Evolutionary conservation across 2,113 vertebrate species (phyloP).

Genomic region (Zosterops pallidus): DNA sequence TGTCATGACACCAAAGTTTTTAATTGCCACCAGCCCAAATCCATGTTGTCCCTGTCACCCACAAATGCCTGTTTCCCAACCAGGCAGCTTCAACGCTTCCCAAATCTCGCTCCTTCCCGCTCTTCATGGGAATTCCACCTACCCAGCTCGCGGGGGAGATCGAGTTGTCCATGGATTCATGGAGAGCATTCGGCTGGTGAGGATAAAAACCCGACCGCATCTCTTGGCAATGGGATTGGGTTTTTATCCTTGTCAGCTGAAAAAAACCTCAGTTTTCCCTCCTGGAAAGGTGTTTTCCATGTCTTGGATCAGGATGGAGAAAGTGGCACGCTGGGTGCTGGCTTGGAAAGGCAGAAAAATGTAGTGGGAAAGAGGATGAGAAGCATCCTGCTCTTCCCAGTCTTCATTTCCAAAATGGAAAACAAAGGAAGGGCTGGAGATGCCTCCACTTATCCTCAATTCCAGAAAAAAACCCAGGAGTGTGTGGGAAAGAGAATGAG

Average conservation of each 20-base stretch:
- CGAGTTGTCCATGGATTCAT: background rate
- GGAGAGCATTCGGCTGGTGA: accelerated
- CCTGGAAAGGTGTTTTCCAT: background rate
- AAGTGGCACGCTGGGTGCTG: background rate
- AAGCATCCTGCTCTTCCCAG: no score
- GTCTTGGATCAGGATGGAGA: background rate
- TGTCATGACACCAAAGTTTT: background rate
- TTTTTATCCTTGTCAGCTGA: no score
- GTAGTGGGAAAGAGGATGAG: background rate
- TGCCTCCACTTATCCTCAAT: background rate
- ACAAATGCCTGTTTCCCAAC: background rate
- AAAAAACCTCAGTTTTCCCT: background rate
- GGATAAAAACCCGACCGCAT: background rate
- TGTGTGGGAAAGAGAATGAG: background rate
- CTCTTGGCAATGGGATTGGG: background rate
- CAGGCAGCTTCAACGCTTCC: background rate
- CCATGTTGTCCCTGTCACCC: accelerated
- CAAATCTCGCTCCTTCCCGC: background rate
- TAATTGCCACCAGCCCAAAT: background rate
- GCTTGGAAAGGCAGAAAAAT: background rate
- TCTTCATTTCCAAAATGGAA: no score
- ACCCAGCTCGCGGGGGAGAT: accelerated
- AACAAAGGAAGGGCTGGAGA: background rate
- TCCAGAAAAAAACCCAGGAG: background rate
- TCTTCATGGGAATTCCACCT: background rate